Percentiles rank a stretch among this genome's conserved stretches.
Conservation (phyloP, 2,797 vertebrate species). For the Mico argentatus region DNA sequence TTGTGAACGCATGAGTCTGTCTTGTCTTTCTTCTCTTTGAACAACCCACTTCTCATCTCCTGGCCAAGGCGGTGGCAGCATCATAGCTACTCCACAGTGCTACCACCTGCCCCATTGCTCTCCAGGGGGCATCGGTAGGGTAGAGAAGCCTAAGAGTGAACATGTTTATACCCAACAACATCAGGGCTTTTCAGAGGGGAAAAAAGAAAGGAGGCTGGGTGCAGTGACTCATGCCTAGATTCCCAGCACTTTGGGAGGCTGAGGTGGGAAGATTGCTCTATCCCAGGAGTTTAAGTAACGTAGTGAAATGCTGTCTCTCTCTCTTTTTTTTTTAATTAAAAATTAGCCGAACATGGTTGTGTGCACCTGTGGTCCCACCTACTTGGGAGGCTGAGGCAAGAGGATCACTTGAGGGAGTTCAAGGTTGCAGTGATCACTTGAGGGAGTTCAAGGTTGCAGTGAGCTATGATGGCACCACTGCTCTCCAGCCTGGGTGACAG, state of each 20-base stretch:
- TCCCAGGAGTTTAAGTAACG: not conserved
- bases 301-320: not conserved
- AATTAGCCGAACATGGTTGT: not conserved
- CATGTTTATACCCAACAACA: not conserved
- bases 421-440: not conserved
- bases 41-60: not conserved
- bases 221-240: not conserved
- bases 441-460: not conserved
- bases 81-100: fast-evolving
- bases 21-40: not conserved
- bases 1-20: not conserved
- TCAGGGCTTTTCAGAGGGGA: not conserved
- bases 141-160: not conserved
- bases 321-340: not conserved
- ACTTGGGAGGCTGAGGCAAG: not conserved
- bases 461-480: not conserved
- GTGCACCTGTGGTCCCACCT: not conserved
- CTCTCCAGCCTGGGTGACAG: not conserved
- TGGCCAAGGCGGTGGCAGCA: not conserved
- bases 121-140: not conserved
- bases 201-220: not conserved
- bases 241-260: not conserved
- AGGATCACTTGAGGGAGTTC: not conserved
- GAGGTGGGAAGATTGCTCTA: not conserved
- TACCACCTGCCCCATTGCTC: not conserved